These are phyloP conservation scores for Chromoteleia sp. DNA, from an alignment of 2,888 invertebrate species.

Conservation along the genomic window DNA sequence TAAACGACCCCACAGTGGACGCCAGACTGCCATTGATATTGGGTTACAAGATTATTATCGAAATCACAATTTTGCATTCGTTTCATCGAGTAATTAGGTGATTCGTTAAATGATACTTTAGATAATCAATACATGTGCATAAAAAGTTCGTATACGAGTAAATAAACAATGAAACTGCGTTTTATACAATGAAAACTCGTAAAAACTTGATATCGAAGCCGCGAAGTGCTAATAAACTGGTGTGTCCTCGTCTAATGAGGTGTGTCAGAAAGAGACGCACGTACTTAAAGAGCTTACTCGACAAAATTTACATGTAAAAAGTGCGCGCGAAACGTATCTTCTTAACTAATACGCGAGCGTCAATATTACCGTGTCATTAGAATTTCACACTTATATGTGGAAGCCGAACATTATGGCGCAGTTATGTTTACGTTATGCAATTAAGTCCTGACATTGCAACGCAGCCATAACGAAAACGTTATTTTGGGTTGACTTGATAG, in stretches of 20 bases:
- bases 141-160: neutral
- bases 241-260: neutral
- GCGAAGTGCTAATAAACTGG: neutral
- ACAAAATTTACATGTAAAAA: conserved; percentile 20
- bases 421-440: conserved; percentile 52
- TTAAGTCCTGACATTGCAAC: conserved; percentile 38
- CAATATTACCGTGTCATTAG: conserved; percentile 40
- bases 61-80: conserved; percentile 16
- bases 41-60: conserved; percentile 14
- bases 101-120: conserved; percentile 20
- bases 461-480: conserved; percentile 27
- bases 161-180: conserved; percentile 5
- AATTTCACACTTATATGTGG: conserved; percentile 44
- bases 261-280: neutral
- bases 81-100: conserved; percentile 9
- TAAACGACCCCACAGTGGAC: neutral
- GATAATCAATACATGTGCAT: conserved; percentile 6
- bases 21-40: neutral
- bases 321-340: conserved; percentile 9
- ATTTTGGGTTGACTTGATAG: conserved; percentile 37
- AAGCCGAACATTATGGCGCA: conserved; percentile 41
- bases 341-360: conserved; percentile 28
- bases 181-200: conserved; percentile 10
- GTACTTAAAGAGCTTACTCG: neutral
- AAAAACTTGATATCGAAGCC: conserved; percentile 7